Evolutionary conservation across 2,888 invertebrate genomes (phyloP).

Genomic region (Drosophila picticornis): DNA sequence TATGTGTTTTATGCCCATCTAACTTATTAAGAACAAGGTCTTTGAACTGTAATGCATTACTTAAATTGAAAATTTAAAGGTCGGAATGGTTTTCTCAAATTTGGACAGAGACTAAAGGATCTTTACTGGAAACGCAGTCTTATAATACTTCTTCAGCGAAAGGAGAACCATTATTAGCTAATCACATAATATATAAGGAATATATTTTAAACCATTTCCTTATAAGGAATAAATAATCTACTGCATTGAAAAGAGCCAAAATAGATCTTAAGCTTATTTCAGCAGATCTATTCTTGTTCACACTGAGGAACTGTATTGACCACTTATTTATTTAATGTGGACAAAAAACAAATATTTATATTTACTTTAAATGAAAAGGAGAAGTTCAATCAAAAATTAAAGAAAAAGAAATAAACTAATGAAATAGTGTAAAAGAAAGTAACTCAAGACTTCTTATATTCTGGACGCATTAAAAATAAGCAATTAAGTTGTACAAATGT

Average conservation of each 20-base stretch:
- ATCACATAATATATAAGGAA: neutral
- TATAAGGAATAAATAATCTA: neutral
- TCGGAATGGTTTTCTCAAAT: neutral
- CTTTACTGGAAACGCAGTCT: neutral
- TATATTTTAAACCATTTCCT: neutral
- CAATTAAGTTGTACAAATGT: neutral
- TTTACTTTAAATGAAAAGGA: neutral
- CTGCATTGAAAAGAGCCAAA: neutral
- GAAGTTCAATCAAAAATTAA: neutral
- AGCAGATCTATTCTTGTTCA: neutral
- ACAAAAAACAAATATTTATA: too few relatives aligned
- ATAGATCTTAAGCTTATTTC: neutral
- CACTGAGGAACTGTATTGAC: neutral
- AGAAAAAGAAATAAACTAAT: neutral
- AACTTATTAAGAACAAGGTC: neutral
- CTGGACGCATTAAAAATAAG: too few relatives aligned
- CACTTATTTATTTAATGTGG: neutral
- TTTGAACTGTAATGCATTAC: neutral
- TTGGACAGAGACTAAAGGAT: neutral
- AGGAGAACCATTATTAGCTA: neutral
- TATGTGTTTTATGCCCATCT: neutral
- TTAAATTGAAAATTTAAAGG: neutral
- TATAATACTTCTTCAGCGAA: neutral
- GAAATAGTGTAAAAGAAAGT: neutral
- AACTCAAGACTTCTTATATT: neutral